A percentile compares a stretch with the other conserved stretches of the same genome.
phyloP scores from a whole-genome alignment of 2,888 invertebrate genomes.

The Tinea semifulvella region DNA sequence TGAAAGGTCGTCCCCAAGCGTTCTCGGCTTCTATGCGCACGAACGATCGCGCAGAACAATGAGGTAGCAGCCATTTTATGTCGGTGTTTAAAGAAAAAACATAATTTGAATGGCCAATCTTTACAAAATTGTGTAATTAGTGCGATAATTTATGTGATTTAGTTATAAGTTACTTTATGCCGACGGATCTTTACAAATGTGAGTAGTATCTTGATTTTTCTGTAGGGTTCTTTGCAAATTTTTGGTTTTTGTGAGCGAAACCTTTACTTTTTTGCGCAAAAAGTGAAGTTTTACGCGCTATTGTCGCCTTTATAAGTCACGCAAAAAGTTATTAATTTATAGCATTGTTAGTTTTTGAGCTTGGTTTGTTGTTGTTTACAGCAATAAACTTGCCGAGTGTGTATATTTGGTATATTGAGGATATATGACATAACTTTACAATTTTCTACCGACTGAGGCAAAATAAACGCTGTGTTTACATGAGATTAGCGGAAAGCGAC shows the following conservation, averaged over 20 bases:
- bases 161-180: constrained; percentile 52
- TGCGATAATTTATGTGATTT: constrained; percentile 66
- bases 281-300: constrained; percentile 31
- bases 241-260: constrained; percentile 31
- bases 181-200: constrained; percentile 59
- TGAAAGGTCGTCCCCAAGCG: constrained; percentile 67
- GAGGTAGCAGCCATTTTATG: constrained; percentile 68
- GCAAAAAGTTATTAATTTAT: background rate
- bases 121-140: constrained; percentile 66
- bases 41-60: constrained; percentile 69
- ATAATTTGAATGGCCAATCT: constrained; percentile 69
- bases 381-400: constrained; percentile 23
- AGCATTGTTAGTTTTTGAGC: constrained; percentile 10
- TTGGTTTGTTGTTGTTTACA: constrained; percentile 39
- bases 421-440: constrained; percentile 62
- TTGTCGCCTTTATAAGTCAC: constrained; percentile 28
- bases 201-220: constrained; percentile 55
- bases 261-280: constrained; percentile 31
- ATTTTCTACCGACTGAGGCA: constrained; percentile 27
- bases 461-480: constrained; percentile 50
- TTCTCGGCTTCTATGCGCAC: constrained; percentile 68
- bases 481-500: constrained; percentile 37
- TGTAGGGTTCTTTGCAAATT: constrained; percentile 28
- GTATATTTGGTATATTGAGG: constrained; percentile 31
- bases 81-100: constrained; percentile 66